A percentile compares a stretch with the other conserved stretches of the same genome.
These are phyloP conservation scores for Cataglyphis cursor DNA, from an alignment of 2,888 invertebrate species.

Conservation along the genomic window DNA sequence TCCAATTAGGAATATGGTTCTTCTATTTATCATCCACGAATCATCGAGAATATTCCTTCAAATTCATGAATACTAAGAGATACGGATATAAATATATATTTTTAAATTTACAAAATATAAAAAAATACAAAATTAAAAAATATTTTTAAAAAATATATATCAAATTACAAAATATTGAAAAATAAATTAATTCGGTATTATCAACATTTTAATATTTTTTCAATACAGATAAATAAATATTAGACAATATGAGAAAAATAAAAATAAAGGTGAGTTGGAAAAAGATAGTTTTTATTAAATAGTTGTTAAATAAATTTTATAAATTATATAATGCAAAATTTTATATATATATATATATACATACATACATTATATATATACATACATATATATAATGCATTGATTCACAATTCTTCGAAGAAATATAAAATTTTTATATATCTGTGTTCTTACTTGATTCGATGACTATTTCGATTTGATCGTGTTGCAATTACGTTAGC, in stretches of 20 bases:
- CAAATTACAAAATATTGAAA: neutral
- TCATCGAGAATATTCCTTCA: neutral
- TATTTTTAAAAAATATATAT: too few relatives aligned
- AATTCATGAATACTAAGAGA: neutral
- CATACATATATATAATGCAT: neutral
- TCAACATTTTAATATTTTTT: neutral
- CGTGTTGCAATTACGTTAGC: slow-evolving; percentile 33
- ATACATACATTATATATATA: too few relatives aligned
- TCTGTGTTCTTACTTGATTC: neutral
- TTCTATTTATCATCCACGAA: slow-evolving; percentile 10
- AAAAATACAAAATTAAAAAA: neutral
- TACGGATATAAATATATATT: neutral
- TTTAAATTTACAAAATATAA: neutral
- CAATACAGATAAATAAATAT: neutral
- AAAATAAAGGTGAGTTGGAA: neutral
- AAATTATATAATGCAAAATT: too few relatives aligned
- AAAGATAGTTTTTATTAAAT: neutral
- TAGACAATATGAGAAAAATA: neutral
- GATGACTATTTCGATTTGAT: neutral
- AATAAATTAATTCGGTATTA: neutral
- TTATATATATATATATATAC: too few relatives aligned
- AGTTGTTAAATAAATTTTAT: neutral
- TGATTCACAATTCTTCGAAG: neutral
- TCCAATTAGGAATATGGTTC: neutral
- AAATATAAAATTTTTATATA: neutral